phyloP scores from a whole-genome alignment of 2,113 vertebrate genomes.

The Macrotis lagotis region DNA sequence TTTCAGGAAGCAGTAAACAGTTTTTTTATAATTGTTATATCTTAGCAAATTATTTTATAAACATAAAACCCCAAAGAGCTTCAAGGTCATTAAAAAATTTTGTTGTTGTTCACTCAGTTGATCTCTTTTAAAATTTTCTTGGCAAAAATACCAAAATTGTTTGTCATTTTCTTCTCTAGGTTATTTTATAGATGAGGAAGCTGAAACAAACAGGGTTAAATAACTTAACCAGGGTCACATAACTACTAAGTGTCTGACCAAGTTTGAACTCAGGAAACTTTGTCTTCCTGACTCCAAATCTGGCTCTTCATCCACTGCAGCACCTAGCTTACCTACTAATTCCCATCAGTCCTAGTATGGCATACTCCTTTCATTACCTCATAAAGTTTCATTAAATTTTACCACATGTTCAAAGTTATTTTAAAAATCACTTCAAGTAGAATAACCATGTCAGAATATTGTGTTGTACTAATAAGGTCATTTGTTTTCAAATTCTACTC shows the following conservation, averaged over 20 bases:
- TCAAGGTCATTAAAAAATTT: background rate
- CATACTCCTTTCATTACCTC: background rate
- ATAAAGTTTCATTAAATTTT: background rate
- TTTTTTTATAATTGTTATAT: background rate
- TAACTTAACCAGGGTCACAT: background rate
- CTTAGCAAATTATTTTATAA: slow-evolving; percentile 27
- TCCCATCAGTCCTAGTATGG: background rate
- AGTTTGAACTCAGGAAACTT: background rate
- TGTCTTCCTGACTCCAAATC: background rate
- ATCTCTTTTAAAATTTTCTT: background rate
- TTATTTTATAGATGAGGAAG: background rate
- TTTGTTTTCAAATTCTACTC: background rate
- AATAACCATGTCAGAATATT: background rate
- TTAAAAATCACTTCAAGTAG: background rate
- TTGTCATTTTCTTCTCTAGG: background rate
- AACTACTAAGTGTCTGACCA: background rate
- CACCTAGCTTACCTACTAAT: background rate
- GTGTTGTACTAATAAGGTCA: background rate
- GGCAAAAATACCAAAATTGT: background rate
- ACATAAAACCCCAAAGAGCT: slow-evolving; percentile 9
- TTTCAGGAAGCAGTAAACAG: background rate
- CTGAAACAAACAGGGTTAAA: background rate
- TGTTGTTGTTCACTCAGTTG: background rate
- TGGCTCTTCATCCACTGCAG: background rate
- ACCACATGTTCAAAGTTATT: background rate